These are phyloP conservation scores for Macrobrachium rosenbergii DNA, from an alignment of 1,140 invertebrate genomes.

Conservation along the genomic window DNA sequence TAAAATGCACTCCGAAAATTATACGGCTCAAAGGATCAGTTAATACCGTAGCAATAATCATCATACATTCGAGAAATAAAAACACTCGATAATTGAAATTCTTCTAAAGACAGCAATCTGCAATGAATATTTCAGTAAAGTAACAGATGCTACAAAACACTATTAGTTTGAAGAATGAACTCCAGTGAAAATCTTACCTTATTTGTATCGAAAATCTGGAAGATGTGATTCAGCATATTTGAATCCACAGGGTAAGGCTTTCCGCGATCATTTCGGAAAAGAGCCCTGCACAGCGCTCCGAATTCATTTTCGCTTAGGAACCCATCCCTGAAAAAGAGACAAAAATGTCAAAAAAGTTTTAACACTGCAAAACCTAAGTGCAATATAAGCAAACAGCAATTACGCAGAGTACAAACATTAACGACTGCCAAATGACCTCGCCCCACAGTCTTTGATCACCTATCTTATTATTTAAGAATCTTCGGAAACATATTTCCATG, in stretches of 20 bases:
- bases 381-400: not conserved
- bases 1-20: no score
- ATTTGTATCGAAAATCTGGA: constrained; percentile 84
- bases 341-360: not conserved
- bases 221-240: constrained; percentile 81
- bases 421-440: no score
- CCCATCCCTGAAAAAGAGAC: constrained; percentile 78
- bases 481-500: no score
- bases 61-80: no score
- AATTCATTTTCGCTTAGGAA: constrained; percentile 84
- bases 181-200: constrained; percentile 68
- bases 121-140: not conserved
- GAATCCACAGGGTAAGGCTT: constrained; percentile 85
- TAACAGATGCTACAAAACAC: not conserved
- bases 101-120: no score
- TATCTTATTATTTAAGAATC: no score
- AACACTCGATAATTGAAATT: no score
- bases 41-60: no score
- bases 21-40: no score
- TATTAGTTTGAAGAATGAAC: not conserved
- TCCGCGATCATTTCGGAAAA: constrained; percentile 88
- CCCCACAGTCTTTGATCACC: no score
- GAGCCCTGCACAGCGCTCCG: constrained; percentile 82
- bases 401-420: not conserved
- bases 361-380: not conserved